phyloP scores from a whole-genome alignment of 2,797 vertebrate species.

The Melanotaenia trifasciata region DNA sequence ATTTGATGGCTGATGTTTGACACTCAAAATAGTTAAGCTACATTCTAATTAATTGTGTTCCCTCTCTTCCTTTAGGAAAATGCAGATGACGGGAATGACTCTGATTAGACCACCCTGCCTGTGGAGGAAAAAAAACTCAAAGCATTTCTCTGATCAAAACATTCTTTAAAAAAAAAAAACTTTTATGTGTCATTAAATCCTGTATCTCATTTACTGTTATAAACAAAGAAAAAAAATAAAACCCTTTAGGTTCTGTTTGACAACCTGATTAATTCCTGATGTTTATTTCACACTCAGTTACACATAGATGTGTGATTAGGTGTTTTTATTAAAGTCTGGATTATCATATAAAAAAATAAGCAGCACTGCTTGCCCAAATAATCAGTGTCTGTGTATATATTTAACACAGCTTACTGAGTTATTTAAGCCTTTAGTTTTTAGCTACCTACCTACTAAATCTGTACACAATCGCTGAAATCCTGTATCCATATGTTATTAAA shows the following conservation, averaged over 20 bases:
- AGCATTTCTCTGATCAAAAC: slow-evolving; percentile 14
- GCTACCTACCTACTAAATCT: background rate
- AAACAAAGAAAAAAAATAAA: slow-evolving; percentile 37
- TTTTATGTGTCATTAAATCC: slow-evolving; percentile 63
- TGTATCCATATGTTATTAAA: background rate
- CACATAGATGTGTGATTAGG: background rate
- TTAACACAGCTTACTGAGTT: background rate
- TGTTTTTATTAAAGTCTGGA: background rate
- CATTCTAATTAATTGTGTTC: slow-evolving; percentile 2
- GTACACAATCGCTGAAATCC: background rate
- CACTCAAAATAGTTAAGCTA: accelerated
- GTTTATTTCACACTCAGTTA: slow-evolving; percentile 8
- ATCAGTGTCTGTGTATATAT: background rate
- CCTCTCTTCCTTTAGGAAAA: slow-evolving; percentile 67
- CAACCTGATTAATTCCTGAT: background rate
- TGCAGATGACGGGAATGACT: slow-evolving; percentile 72
- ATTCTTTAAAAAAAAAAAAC: slow-evolving; percentile 50
- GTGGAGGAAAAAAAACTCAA: slow-evolving; percentile 9
- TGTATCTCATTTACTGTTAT: slow-evolving; percentile 40
- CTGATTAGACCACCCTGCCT: slow-evolving; percentile 64
- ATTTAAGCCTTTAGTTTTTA: background rate
- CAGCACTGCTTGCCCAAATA: background rate
- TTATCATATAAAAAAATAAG: background rate
- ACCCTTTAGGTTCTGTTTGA: slow-evolving; percentile 19
- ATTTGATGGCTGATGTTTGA: background rate